Evolutionary conservation across 2,888 invertebrate genomes (phyloP), one percentile per base, ranked within the genome.

Genomic region (Caradrina clavipalpis): DNA sequence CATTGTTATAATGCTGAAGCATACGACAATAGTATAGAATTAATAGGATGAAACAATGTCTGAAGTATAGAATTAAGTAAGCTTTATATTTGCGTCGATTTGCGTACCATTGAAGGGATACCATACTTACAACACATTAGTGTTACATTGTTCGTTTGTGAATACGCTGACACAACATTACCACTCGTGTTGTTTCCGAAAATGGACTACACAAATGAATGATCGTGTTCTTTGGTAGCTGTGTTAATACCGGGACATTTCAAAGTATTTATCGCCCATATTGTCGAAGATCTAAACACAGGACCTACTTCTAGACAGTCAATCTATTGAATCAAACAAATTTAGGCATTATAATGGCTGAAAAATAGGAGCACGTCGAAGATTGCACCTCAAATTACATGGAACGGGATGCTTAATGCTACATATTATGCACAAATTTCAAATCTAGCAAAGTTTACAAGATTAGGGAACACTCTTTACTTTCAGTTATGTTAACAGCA

Each of bases 1-100:
- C 92, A 94, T 93, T 93, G 91, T 94, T 94, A 93, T 91, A 94
- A 94, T 94, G 96, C 95, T 92, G 91, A 96, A 96, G 95, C 95
- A 94, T 91, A 96, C 95, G 94, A 94, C 94, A 94, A 92, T 90
- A 94, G 92, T 92, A 94, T 91, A 95, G 94, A 94, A 91, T 91
- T 90, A 92, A 93, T 91, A 93, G 90, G 90, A 92, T 94, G 93
- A 94, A 93, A 93, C 91, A 90, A 93, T 93, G 91, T 94, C 86
- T 91, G 92, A 92, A 93, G 92, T 92, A 92, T 85, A 85, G 91
- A 90, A 89, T 92, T 92, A 93, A 91, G 92, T 89, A 95, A 95
- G 95, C 95, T 92, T 93, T 93, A 93, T 92, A 90, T 89, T 91
- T 92, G 92, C 93, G 89, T 89, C 89, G 90, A 88, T 87, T 88